Base-by-base conservation (phyloP, 2,797 vertebrate species). In the Chrysocyon brachyurus region DNA sequence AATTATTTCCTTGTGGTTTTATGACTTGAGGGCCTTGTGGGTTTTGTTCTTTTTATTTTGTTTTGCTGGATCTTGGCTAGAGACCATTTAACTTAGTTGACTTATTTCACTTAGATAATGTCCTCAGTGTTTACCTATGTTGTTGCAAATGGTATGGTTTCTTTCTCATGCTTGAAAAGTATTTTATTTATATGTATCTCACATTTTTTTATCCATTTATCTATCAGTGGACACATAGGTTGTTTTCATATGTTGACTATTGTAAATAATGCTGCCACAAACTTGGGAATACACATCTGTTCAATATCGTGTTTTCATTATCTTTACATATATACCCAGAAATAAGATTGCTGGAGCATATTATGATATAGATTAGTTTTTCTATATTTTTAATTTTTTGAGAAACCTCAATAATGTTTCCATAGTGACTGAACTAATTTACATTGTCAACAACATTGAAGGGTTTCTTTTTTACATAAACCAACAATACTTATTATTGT, bases 1-100 rank as follows among this genome's bases (percentile, higher is more conserved):
- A 81, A 86, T 61, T 68, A 64, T 61, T 72, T 85, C 56, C 49
- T 94, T 78, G 22, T 21, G 17, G 16, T 63, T 96, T 90, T 90
- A 82, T 90, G 66, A 81, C 31, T 87, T 82, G 52, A 91, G 19
- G 57, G 2, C 15, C 4, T 52, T 26, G 1, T 52, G 49, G 49
- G 49, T 77, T 31, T 52, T 31, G 7, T 75, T 68, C 33, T 68
- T 68, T 46, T 73, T 75, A 12, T 73, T 46, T 73, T 73, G 40
- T 57, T 78, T 85, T 86, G 5, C 12, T 56, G 31, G 19, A 4
- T 70, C 0, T 72, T 86, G 33, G n/a, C 9, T 54, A 21, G 52
- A 68, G 17, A 75, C 5, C 15, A 87, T 75, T 75, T 49, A 75
- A 49, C 72, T 49, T 75, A 49, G 72, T 7, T 75, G 72, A 16